phyloP scores from a whole-genome alignment of 2,888 invertebrate genomes.

The Andrena trimmerana region DNA sequence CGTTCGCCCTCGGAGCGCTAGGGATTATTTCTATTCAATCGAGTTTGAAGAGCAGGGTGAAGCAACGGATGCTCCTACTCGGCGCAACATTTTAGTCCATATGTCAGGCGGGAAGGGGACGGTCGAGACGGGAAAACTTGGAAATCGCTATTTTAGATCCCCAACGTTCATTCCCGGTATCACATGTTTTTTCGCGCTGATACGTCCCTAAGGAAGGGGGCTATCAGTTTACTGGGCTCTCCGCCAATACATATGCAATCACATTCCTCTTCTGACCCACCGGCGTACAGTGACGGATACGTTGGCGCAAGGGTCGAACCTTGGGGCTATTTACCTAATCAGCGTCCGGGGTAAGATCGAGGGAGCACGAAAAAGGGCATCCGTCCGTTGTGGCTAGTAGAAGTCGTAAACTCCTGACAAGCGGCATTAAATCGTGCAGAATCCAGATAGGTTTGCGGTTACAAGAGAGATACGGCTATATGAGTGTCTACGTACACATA shows the following conservation, averaged over 20 bases:
- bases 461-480: slow-evolving; percentile 30
- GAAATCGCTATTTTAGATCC: slow-evolving; percentile 25
- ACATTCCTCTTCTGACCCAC: slow-evolving; percentile 45
- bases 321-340: slow-evolving; percentile 77
- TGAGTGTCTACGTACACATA: slow-evolving; percentile 7
- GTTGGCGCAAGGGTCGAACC: slow-evolving; percentile 55
- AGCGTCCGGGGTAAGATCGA: slow-evolving; percentile 64
- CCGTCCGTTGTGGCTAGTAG: slow-evolving; percentile 52
- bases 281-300: slow-evolving; percentile 64
- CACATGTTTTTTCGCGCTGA: slow-evolving; percentile 50
- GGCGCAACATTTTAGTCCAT: slow-evolving; percentile 4
- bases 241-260: slow-evolving; percentile 60
- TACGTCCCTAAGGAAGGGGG: slow-evolving; percentile 58
- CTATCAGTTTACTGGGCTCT: slow-evolving; percentile 55
- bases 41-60: not conserved
- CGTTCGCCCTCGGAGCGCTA: not conserved
- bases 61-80: not conserved
- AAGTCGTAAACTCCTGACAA: slow-evolving; percentile 72
- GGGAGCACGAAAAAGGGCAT: slow-evolving; percentile 58
- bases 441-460: slow-evolving; percentile 72
- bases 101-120: slow-evolving; percentile 19
- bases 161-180: slow-evolving; percentile 28
- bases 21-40: not conserved
- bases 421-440: slow-evolving; percentile 65
- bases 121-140: slow-evolving; percentile 23